phyloP scores from a whole-genome alignment of 2,888 invertebrate genomes.

The Thymelicus lineola region DNA sequence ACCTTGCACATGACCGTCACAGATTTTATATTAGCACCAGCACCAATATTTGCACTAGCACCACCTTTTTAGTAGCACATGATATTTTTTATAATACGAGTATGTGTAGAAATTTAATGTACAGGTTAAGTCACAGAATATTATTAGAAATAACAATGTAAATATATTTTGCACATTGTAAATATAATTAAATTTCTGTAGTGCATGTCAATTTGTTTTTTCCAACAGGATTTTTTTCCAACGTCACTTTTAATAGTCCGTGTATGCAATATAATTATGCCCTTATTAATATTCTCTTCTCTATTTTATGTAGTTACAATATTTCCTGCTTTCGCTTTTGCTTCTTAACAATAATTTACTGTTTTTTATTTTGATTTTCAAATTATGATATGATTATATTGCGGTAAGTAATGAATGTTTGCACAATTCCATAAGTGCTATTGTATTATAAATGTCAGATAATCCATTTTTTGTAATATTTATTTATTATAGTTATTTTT shows the following conservation, averaged over 20 bases:
- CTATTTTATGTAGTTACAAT: conserved; percentile 52
- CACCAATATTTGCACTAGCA: conserved; percentile 48
- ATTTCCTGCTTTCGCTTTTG: conserved; percentile 67
- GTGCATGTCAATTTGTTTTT: not conserved
- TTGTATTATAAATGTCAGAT: too few species aligned
- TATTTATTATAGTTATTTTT: too few species aligned
- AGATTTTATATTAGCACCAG: conserved; percentile 42
- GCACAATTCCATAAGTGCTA: too few species aligned
- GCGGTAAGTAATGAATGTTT: not conserved
- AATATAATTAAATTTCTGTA: not conserved
- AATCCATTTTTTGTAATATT: too few species aligned
- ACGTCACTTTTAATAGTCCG: not conserved
- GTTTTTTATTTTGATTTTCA: too few species aligned
- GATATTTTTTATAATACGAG: conserved; percentile 21
- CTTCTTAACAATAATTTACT: conserved; percentile 30
- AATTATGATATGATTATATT: too few species aligned
- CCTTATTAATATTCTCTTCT: conserved; percentile 44
- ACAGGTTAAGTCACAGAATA: conserved; percentile 30
- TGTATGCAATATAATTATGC: conserved; percentile 30
- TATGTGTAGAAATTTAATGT: conserved; percentile 39
- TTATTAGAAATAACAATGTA: conserved; percentile 31
- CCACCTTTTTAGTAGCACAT: conserved; percentile 46
- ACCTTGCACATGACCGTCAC: conserved; percentile 52
- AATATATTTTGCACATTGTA: not conserved
- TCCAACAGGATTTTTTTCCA: too few species aligned